Percentiles rank a stretch among this genome's conserved stretches.
Conservation (phyloP, 2,113 vertebrate species). For the Rutilus rutilus region DNA sequence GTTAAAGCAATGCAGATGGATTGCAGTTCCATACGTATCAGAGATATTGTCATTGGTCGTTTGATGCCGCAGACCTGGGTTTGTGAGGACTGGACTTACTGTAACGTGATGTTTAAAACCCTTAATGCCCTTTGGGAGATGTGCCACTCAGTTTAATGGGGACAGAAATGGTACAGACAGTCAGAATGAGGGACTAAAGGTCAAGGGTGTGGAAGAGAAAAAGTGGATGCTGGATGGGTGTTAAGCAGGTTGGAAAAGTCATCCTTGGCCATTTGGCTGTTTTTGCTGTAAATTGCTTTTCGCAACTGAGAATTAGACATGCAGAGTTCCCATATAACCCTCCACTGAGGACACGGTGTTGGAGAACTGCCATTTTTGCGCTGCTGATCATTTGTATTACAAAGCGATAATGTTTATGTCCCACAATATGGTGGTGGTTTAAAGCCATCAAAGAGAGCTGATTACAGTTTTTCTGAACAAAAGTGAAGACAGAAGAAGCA, state of each 20-base stretch:
- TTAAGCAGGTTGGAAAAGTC: constrained; percentile 38
- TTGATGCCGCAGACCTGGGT: not conserved
- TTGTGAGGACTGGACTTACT: not conserved
- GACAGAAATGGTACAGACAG: constrained; percentile 21
- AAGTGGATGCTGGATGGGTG: not conserved
- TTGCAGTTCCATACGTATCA: not conserved
- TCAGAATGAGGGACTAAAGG: constrained; percentile 49
- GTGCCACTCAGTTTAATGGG: constrained; percentile 39
- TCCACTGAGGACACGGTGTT: not conserved
- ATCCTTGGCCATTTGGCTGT: not conserved
- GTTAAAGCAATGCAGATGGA: not conserved
- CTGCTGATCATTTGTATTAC: constrained; percentile 5
- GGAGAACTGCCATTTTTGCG: not conserved
- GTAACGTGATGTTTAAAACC: not conserved
- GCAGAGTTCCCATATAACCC: not conserved
- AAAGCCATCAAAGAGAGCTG: constrained; percentile 29
- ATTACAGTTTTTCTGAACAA: constrained; percentile 28
- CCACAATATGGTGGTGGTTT: not conserved
- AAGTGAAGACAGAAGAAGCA: constrained; percentile 2
- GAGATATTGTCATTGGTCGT: not conserved
- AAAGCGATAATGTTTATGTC: constrained; percentile 30
- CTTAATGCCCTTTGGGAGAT: constrained; percentile 27
- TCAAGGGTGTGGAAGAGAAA: constrained; percentile 39
- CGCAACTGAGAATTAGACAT: constrained; percentile 24
- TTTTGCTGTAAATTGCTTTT: constrained; percentile 46